Evolutionary conservation across 92 coral and sea anemone species (phyloP).

Genomic region (Hydrozoanthus gracilis): DNA sequence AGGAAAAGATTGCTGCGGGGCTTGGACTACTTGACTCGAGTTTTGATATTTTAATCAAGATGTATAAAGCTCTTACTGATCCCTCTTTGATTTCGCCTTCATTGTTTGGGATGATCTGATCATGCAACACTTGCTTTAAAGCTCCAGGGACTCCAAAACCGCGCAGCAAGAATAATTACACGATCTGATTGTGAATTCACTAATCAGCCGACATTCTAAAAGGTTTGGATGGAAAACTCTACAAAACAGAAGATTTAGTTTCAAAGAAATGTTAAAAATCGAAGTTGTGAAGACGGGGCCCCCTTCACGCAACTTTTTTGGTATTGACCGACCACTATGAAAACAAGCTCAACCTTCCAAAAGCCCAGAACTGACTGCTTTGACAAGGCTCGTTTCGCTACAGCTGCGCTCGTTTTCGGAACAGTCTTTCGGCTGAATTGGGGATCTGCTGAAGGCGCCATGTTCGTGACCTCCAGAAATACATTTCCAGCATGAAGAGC

Average conservation of each 20-base stretch:
- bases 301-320: neutral
- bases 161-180: constrained; percentile 61
- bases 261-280: neutral
- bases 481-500: neutral
- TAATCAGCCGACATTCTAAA: constrained; percentile 35
- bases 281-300: neutral
- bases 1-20: constrained; percentile 44
- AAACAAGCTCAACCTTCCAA: neutral
- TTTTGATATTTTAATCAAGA: constrained; percentile 40
- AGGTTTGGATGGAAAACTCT: constrained; percentile 45
- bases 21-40: constrained; percentile 45
- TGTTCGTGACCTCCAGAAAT: neutral
- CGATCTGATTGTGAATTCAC: constrained; percentile 35
- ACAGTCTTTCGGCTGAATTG: constrained; percentile 21
- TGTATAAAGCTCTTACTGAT: constrained; percentile 50
- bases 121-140: constrained; percentile 17
- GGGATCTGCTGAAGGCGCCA: neutral
- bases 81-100: constrained; percentile 55
- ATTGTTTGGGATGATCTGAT: constrained; percentile 55
- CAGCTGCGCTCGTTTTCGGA: neutral
- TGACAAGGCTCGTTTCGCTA: constrained; percentile 7
- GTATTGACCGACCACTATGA: no score
- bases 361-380: constrained; percentile 28
- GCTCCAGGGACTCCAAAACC: constrained; percentile 61
- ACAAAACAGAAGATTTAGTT: constrained; percentile 7